phyloP scores from a whole-genome alignment of 2,888 invertebrate species.

The Aphrophora alni region DNA sequence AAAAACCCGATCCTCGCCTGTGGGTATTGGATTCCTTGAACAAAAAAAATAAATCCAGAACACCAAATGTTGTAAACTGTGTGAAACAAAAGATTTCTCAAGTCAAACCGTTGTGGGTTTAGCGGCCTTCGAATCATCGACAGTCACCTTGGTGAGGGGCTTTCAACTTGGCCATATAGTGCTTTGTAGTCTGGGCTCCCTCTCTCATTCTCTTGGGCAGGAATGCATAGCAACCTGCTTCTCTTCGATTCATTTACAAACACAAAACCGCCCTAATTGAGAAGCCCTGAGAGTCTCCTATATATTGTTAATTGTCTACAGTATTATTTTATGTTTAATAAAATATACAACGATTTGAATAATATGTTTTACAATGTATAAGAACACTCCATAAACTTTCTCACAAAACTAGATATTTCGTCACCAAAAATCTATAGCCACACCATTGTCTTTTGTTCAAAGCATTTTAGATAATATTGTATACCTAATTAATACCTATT shows the following conservation, averaged over 20 bases:
- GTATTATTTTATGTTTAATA: too few species aligned
- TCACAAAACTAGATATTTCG: too few species aligned
- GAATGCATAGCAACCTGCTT: background rate
- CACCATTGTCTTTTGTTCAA: too few species aligned
- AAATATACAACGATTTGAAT: too few species aligned
- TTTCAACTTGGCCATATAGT: conserved; percentile 39
- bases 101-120: conserved; percentile 9
- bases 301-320: too few species aligned
- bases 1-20: conserved; percentile 35
- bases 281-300: too few species aligned
- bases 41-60: background rate
- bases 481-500: too few species aligned
- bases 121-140: conserved; percentile 10
- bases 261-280: background rate
- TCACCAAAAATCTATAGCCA: too few species aligned
- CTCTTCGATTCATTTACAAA: too few species aligned
- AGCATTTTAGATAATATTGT: too few species aligned
- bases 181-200: conserved; percentile 36
- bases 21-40: conserved; percentile 14
- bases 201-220: background rate
- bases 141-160: conserved; percentile 36
- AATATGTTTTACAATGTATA: too few species aligned
- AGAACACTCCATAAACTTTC: too few species aligned
- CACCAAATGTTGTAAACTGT: background rate
- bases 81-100: background rate